A percentile compares a stretch with the other conserved stretches of the same genome.
Conservation (phyloP, 2,113 vertebrate genomes). For the Tragulus kanchil region DNA sequence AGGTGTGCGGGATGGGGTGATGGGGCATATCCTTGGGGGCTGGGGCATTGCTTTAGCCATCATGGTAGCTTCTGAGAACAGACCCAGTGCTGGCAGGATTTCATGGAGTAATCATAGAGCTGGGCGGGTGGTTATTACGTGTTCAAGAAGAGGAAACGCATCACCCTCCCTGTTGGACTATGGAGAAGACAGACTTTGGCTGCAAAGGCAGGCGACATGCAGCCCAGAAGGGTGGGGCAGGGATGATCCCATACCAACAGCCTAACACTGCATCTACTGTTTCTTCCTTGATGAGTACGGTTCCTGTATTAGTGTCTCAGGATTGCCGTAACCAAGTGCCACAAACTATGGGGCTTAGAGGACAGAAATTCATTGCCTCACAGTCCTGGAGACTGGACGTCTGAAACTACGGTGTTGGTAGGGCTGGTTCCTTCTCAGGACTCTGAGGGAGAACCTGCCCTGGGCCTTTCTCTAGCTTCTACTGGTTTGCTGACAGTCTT, state of each 20-base stretch:
- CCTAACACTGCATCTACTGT: not conserved
- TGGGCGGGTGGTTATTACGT: not conserved
- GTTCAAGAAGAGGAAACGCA: not conserved
- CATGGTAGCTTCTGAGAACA: not conserved
- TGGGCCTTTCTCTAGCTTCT: not conserved
- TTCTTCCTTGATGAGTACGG: not conserved
- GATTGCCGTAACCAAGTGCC: not conserved
- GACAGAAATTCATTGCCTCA: not conserved
- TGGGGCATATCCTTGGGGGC: not conserved
- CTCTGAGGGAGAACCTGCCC: not conserved
- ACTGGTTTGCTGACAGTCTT: not conserved
- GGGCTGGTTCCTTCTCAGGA: not conserved
- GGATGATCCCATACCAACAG: not conserved
- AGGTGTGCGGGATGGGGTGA: not conserved
- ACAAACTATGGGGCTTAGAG: not conserved
- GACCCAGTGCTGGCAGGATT: not conserved
- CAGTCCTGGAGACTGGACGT: not conserved
- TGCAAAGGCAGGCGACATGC: not conserved
- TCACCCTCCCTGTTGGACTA: not conserved
- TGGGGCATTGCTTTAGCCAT: not conserved
- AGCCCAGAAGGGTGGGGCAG: not conserved
- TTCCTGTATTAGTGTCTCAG: not conserved
- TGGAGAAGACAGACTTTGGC: not conserved
- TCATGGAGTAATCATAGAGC: not conserved
- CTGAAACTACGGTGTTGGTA: not conserved